A percentile compares a stretch with the other conserved stretches of the same genome.
Conservation (phyloP, 30 jellyfish, hydroid and myxozoan genomes). For the Aurelia sp. region DNA sequence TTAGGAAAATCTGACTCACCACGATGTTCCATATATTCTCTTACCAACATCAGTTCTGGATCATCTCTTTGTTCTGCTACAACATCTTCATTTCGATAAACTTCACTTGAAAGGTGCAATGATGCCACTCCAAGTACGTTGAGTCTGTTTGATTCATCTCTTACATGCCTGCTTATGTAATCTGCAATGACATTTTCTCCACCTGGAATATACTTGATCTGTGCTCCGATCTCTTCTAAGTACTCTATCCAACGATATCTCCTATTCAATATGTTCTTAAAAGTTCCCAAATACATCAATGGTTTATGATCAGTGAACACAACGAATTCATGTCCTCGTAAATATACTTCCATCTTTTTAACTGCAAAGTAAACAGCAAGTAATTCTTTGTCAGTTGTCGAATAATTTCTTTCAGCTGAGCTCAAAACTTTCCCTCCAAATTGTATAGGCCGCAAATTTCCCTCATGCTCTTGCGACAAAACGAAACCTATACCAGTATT, state of each 20-base stretch:
- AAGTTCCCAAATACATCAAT: too few species aligned
- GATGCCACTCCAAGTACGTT: background rate
- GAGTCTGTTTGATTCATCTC: background rate
- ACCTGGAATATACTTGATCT: too few species aligned
- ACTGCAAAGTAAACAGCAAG: background rate
- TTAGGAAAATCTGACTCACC: too few species aligned
- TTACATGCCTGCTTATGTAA: background rate
- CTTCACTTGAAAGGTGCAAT: background rate
- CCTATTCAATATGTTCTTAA: too few species aligned
- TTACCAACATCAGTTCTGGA: background rate
- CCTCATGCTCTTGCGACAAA: conserved; percentile 3
- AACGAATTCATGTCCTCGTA: background rate
- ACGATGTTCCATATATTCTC: too few species aligned
- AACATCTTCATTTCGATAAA: background rate
- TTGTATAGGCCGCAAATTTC: background rate
- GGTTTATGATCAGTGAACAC: too few species aligned
- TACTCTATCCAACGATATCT: too few species aligned
- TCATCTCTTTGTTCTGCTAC: conserved; percentile 25
- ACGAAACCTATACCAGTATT: conserved; percentile 11
- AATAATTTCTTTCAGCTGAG: conserved; percentile 22
- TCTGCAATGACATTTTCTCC: background rate
- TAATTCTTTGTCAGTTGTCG: conserved; percentile 11
- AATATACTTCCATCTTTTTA: too few species aligned
- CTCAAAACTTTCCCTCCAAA: conserved; percentile 7
- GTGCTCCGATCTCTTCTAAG: too few species aligned